Evolutionary conservation across 1,140 invertebrate species (phyloP), one percentile per base, ranked within the genome.

Genomic region (Phocides pigmalion): DNA sequence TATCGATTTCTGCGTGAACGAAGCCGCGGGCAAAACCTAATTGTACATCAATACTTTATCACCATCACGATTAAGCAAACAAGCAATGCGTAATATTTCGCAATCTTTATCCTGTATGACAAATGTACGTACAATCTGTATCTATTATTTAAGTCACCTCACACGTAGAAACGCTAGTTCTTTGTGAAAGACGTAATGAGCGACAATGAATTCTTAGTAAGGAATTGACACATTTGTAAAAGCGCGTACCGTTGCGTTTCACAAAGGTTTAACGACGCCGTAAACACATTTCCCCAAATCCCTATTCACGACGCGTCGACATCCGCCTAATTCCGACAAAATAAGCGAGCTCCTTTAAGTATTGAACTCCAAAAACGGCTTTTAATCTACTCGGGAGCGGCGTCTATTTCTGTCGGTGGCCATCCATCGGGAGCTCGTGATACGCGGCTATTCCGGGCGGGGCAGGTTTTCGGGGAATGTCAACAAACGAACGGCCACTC

Each of bases 401-500:
- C 74, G 75, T 87, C 83, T 89, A 89, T 89, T 89, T 89, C 73
- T 67, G 83, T 86, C 76, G 74, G 67, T 81, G 79, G 81, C 79
- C 84, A 76, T 79, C 77, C 80, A 87, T 86, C 76, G 83, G 86
- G 84, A 84, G 81, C 74, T 71, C 46, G 80, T 79, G 84, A 81
- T 85, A 82, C 76, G 72, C 74, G 66, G 84, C 79, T 88, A 88
- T 89, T 89, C 81, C 80, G 81, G 76, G 84, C 84, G 72, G 74
- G 82, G 84, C 87, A 87, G 84, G 85, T 89, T 89, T 89, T 89
- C 84, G 87, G 87, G 84, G 85, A 89, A 89, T 89, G 87, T 89
- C 87, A 89, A 89, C 87, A 89, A 87, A 87, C 85, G 77, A 73
- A 84, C 84, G 75, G 78, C 56, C 78, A 81, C 73, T 87, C 84